A percentile compares a stretch with the other conserved stretches of the same genome.
Conservation (phyloP, 2,113 vertebrate genomes). For the Chamaea fasciata region DNA sequence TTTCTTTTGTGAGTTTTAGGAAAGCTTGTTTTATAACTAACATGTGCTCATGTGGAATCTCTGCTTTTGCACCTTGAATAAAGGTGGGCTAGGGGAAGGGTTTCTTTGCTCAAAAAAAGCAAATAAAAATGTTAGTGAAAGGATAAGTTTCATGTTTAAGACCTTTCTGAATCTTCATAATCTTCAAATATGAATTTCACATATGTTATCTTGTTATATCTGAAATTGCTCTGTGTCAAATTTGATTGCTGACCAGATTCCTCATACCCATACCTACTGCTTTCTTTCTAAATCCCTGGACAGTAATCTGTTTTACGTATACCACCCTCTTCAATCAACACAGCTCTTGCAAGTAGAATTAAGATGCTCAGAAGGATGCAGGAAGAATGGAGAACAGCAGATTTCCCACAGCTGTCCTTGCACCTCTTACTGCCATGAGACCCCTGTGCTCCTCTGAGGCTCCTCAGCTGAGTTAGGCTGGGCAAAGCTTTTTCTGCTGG, state of each 20-base stretch:
- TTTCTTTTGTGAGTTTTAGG: background rate
- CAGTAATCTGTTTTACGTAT: background rate
- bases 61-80: background rate
- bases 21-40: background rate
- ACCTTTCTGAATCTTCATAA: background rate
- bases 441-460: rapidly evolving
- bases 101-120: background rate
- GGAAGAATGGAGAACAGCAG: background rate
- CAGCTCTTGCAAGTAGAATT: background rate
- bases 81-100: background rate
- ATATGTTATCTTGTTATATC: background rate
- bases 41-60: background rate
- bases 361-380: background rate
- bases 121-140: background rate
- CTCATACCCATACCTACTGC: background rate
- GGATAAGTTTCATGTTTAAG: background rate
- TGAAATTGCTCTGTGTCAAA: background rate
- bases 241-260: background rate
- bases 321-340: background rate
- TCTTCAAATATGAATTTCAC: background rate
- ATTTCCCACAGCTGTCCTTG: background rate
- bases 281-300: background rate
- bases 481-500: background rate
- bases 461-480: background rate
- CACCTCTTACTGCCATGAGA: background rate